Base-by-base conservation (phyloP, 1,140 invertebrate genomes). In the Brachionus sp. region DNA sequence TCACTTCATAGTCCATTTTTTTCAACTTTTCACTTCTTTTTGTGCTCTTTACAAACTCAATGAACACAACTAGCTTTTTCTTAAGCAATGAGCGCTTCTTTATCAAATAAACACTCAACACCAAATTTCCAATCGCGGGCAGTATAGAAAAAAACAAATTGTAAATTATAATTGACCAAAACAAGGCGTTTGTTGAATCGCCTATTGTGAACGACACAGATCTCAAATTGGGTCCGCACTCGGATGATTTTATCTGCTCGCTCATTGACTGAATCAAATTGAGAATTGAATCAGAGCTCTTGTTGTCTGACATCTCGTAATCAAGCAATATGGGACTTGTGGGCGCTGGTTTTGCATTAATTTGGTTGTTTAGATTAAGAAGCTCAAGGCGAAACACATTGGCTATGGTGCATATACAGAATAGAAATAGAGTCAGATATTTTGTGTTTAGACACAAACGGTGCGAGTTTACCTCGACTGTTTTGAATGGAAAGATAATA, bases 91-190 rank as follows among this genome's bases (percentile, higher is more conserved):
- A 19, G 3, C 70, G 37, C 44, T 75, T 50, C 44, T 75, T 75
- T 6, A 75, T 75, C 42, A 75, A 75, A 75, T 75, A 75, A 46
- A 75, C 19, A n/a, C 70, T 75, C 44, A 75, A 10, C 1, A 33
- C 23, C 44, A 75, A 19, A 46, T 75, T 75, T 10, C 70, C 70
- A 23, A 75, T 6, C 19, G 70, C 70, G 0, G 77, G 77, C 9
- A 80, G 2, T 10, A 80, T 80, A 6, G 77, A 25, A 66, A 80
- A 80, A 42, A 80, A 23, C 9, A 80, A 62, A 23, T 80, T 80
- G 50, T 80, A 80, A 25, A 80, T 16, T 13, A 80, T 80, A 9
- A 80, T 80, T 6, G 77, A 80, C 77, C 77, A 80, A 23, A 80
- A 80, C 12, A 80, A 10, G 12, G 77, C 50, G n/a, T 80, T 66